Conservation (phyloP, 1,140 invertebrate species). For the Bombyx mori region DNA sequence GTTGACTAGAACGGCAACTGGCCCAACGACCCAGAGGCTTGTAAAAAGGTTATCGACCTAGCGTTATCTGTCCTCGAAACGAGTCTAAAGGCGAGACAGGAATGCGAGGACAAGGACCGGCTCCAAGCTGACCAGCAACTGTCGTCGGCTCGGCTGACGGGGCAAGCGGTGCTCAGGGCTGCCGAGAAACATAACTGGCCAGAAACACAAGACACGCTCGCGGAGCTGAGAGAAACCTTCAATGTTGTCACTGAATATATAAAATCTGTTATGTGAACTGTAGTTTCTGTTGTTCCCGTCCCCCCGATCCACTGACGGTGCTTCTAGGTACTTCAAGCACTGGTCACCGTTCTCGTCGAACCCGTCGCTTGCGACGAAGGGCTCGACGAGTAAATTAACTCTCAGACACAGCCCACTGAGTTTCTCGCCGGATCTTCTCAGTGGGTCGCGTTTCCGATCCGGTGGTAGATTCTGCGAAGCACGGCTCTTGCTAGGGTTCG, state of each 20-base stretch:
- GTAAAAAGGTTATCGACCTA: conserved; percentile 57
- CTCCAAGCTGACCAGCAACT: conserved; percentile 71
- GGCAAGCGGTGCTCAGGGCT: conserved; percentile 71
- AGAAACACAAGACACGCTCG: conserved; percentile 36
- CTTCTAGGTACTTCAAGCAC: too few relatives aligned
- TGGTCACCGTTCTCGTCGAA: too few relatives aligned
- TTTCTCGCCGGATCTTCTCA: too few relatives aligned
- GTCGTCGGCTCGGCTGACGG: conserved; percentile 74
- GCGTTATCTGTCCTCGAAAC: conserved; percentile 41
- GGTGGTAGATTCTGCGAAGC: too few relatives aligned
- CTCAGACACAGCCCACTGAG: too few relatives aligned
- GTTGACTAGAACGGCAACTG: conserved; percentile 66
- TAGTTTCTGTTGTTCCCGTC: conserved; percentile 20
- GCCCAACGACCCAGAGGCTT: conserved; percentile 72
- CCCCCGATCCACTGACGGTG: too few relatives aligned
- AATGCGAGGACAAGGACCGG: conserved; percentile 73
- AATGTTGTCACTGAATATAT: conserved; percentile 57
- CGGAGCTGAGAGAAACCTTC: conserved; percentile 41
- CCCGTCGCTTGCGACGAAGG: too few relatives aligned
- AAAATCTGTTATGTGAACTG: conserved; percentile 48
- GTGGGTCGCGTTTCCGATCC: too few relatives aligned
- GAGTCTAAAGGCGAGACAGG: conserved; percentile 48
- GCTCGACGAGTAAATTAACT: too few relatives aligned
- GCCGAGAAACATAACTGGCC: conserved; percentile 66
- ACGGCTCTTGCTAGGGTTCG: too few relatives aligned